These are phyloP conservation scores for Polyploca ridens DNA, from an alignment of 2,888 invertebrate genomes.

Conservation along the genomic window DNA sequence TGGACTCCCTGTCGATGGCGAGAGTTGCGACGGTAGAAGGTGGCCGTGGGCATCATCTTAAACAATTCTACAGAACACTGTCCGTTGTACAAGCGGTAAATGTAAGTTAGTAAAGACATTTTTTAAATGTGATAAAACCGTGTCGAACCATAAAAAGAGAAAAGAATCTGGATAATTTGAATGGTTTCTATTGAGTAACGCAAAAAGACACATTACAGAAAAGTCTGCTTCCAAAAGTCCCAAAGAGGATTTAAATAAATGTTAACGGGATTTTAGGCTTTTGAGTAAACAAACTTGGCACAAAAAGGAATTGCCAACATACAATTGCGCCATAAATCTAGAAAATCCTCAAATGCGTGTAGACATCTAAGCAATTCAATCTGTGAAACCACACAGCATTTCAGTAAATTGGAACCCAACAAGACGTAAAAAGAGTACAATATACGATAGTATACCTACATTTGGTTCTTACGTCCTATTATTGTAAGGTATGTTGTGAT, in stretches of 20 bases:
- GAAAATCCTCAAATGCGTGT: neutral
- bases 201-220: neutral
- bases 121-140: too few species aligned
- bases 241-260: neutral
- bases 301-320: neutral
- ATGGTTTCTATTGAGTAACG: too few species aligned
- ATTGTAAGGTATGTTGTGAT: neutral
- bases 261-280: neutral
- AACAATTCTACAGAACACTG: too few species aligned
- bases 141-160: too few species aligned
- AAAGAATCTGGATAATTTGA: too few species aligned
- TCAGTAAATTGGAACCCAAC: constrained; percentile 7
- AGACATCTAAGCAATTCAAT: constrained; percentile 1
- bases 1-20: too few species aligned
- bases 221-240: neutral
- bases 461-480: neutral
- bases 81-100: too few species aligned
- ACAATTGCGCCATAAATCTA: neutral
- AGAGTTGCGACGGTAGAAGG: too few species aligned
- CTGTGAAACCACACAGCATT: neutral
- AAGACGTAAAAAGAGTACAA: neutral
- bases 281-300: neutral
- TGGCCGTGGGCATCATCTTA: too few species aligned
- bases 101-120: too few species aligned
- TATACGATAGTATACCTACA: neutral